Conservation (phyloP, 1,140 invertebrate genomes). For the Meloidogyne floridensis region DNA sequence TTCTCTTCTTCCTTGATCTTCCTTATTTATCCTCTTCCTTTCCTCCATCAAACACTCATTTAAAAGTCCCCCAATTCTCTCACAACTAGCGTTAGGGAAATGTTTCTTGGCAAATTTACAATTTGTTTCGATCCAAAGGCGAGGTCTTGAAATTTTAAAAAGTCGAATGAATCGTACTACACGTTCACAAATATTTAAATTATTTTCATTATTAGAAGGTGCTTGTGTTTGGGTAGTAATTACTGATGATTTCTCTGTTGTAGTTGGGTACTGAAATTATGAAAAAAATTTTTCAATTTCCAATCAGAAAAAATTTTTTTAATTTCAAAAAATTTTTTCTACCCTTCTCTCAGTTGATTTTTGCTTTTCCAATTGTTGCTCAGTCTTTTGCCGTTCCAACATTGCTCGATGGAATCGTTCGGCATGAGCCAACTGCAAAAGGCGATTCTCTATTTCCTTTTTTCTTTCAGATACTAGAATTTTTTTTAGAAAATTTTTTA, state of each 20-base stretch:
- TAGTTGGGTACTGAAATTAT: neutral
- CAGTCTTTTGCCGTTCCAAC: constrained; percentile 14
- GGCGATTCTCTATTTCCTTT: constrained; percentile 19
- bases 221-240: neutral
- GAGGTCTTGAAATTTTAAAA: constrained; percentile 21
- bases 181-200: neutral
- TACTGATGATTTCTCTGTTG: neutral
- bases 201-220: neutral
- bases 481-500: constrained; percentile 4
- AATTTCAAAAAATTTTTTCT: neutral
- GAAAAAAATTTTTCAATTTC: neutral
- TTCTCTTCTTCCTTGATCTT: neutral
- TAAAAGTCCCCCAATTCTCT: constrained; percentile 1
- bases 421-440: constrained; percentile 20
- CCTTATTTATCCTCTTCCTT: neutral
- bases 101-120: constrained; percentile 28
- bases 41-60: constrained; percentile 16
- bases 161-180: constrained; percentile 18
- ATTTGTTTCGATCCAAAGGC: constrained; percentile 18
- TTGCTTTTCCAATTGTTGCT: neutral
- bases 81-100: constrained; percentile 30
- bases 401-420: constrained; percentile 21
- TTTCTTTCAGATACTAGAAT: constrained; percentile 8
- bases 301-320: neutral
- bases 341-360: neutral